These are phyloP conservation scores for Falco biarmicus DNA, from an alignment of 2,797 vertebrate genomes.

Conservation along the genomic window DNA sequence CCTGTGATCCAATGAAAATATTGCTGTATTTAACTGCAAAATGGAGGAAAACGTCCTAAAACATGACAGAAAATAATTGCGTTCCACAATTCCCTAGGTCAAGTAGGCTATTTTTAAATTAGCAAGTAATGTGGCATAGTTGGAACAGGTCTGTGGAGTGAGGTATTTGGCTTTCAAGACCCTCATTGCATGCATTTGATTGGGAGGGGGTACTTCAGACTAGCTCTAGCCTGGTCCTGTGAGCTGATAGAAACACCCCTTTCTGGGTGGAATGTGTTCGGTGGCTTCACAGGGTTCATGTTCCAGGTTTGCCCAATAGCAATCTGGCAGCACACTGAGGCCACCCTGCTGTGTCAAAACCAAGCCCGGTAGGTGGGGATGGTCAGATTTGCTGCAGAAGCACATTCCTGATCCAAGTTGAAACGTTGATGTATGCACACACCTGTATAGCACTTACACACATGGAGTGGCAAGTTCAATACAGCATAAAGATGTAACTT, in stretches of 20 bases:
- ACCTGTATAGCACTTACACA: background rate
- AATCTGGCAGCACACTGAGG: background rate
- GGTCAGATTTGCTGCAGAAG: background rate
- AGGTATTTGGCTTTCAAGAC: background rate
- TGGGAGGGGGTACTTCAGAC: background rate
- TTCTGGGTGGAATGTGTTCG: fast-evolving
- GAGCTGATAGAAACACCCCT: background rate
- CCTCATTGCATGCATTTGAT: background rate
- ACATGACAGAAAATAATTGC: background rate
- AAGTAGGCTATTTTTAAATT: background rate
- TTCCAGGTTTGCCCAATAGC: background rate
- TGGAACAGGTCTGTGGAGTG: background rate
- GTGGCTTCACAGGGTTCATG: background rate
- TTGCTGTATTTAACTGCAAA: background rate
- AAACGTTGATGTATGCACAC: background rate
- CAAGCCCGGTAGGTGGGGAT: background rate
- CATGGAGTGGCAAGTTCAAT: background rate
- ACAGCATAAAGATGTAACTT: background rate
- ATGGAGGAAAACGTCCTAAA: background rate
- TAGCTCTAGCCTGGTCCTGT: background rate
- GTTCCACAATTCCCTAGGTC: background rate
- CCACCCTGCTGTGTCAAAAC: fast-evolving
- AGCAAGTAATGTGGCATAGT: background rate
- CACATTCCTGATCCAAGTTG: background rate
- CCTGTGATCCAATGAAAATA: background rate